Evolutionary conservation across 2,797 vertebrate species (phyloP), one percentile per base, ranked within the genome.

Genomic region (Brachymystax lenok): DNA sequence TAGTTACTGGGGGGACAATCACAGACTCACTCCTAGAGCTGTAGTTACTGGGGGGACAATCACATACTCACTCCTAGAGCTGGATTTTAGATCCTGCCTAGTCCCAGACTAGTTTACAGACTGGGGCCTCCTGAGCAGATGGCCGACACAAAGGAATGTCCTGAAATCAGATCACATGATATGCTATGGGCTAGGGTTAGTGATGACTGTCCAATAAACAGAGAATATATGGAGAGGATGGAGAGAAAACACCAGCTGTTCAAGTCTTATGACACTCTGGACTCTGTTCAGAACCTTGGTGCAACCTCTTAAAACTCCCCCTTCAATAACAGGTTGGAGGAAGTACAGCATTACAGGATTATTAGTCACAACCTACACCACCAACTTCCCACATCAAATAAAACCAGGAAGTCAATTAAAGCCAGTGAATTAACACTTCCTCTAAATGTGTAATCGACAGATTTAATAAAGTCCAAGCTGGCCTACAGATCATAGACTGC

Each of bases 361-460:
- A 86, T 89, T 86, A 82, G 79, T 82, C 12, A 63, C 70, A 76
- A 81, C 82, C 68, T 74, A 82, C 77, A 82, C 85, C 78, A 69
- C 63, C 73, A 83, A 81, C 75, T 82, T 74, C 19, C 17, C 35
- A 61, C 71, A 84, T 87, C 74, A 85, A 84, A 87, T 78, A 46
- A 85, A 84, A 87, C 71, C 83, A 80, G 77, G 74, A 77, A 88
- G 77, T 87, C 84, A 86, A 78, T 83, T n/a, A 85, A 88, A 86
- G 52, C 59, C 74, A 24, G 75, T 82, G 80, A 86, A 88, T 84
- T 82, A 90, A 91, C 83, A 89, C 80, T 73, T 79, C 40, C 68
- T 19, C 19, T 69, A 16, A 69, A 84, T 88, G 73, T 84, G 82
- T 79, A 77, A 81, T 77, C 81, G 83, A 86, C 72, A 63, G 40